Conservation (phyloP, 2,888 invertebrate genomes). For the Atethmia centrago region DNA sequence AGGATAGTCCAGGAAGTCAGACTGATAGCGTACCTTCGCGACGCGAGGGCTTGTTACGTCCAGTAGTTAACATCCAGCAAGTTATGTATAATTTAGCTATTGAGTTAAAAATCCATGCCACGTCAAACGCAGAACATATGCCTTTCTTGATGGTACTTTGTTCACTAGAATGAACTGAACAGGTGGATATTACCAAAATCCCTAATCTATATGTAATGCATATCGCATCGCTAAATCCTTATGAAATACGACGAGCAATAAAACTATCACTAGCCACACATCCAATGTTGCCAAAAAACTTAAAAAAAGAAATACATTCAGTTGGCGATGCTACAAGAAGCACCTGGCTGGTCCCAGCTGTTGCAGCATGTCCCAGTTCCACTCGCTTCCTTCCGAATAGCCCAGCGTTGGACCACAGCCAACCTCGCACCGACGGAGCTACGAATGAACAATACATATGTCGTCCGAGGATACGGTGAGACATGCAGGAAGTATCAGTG, state of each 20-base stretch:
- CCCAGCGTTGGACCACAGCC: conserved; percentile 36
- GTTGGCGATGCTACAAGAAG: conserved; percentile 17
- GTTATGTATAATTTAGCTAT: background rate
- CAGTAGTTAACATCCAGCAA: too few relatives aligned
- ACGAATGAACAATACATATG: conserved; percentile 15
- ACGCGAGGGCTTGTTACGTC: background rate
- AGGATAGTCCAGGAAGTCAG: conserved; percentile 11
- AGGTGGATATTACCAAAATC: background rate
- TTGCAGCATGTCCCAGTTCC: conserved; percentile 10
- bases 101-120: background rate
- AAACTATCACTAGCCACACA: conserved; percentile 16
- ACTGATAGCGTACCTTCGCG: background rate
- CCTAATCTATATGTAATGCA: background rate
- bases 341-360: conserved; percentile 47
- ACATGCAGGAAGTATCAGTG: background rate
- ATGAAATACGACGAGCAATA: conserved; percentile 4
- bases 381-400: conserved; percentile 35
- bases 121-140: too few relatives aligned
- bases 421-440: conserved; percentile 5
- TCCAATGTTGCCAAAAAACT: conserved; percentile 23
- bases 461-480: background rate
- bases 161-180: background rate
- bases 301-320: conserved; percentile 21
- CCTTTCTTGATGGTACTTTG: background rate
- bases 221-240: background rate